A percentile compares a stretch with the other conserved stretches of the same genome.
Conservation (phyloP, 2,797 vertebrate genomes). For the Limosa lapponica region DNA sequence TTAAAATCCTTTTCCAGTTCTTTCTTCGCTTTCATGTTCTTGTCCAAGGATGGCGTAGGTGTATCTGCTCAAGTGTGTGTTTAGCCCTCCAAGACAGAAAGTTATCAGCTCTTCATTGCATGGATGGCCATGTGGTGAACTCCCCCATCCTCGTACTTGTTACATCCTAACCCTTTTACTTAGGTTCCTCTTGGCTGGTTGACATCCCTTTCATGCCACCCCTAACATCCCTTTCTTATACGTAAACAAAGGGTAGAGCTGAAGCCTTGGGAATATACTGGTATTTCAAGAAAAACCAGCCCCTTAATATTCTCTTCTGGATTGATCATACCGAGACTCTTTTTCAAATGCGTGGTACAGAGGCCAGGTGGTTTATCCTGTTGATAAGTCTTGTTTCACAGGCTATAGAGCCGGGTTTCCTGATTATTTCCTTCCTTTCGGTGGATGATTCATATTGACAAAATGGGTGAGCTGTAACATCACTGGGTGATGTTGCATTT, state of each 20-base stretch:
- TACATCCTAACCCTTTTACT: not conserved
- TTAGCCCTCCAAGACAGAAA: not conserved
- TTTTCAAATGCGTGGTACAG: not conserved
- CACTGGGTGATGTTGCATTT: not conserved
- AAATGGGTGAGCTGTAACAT: not conserved
- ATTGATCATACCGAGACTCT: not conserved
- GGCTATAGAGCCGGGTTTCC: not conserved
- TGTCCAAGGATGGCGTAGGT: not conserved
- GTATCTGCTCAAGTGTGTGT: not conserved
- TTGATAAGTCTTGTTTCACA: not conserved
- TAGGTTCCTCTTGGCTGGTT: not conserved
- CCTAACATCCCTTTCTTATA: not conserved
- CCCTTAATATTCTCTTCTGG: not conserved
- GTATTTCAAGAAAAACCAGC: not conserved
- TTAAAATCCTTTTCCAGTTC: not conserved
- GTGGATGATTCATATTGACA: slow-evolving; percentile 26
- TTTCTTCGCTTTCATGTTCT: not conserved
- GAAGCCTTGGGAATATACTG: not conserved
- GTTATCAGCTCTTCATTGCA: not conserved
- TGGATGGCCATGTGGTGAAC: not conserved
- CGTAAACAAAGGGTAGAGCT: not conserved
- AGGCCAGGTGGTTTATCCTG: not conserved
- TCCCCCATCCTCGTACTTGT: not conserved
- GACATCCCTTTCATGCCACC: not conserved
- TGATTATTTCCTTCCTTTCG: not conserved